Conservation (phyloP, 1,140 invertebrate species). For the Spodoptera frugiperda region DNA sequence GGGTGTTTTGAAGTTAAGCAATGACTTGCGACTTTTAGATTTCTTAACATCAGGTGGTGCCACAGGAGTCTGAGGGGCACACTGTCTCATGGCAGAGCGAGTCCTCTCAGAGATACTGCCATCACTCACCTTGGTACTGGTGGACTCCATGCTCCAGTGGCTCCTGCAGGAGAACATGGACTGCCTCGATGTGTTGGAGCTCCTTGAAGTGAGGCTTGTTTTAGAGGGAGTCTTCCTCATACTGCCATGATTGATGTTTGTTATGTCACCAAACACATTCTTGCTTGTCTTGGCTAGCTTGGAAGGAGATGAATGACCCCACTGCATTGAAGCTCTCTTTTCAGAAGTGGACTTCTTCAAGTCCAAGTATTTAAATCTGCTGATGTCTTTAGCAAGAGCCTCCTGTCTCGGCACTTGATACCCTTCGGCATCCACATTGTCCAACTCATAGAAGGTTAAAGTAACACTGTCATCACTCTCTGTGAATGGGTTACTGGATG, state of each 20-base stretch:
- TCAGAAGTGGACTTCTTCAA: constrained; percentile 71
- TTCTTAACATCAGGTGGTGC: constrained; percentile 72
- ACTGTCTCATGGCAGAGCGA: constrained; percentile 60
- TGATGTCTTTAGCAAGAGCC: constrained; percentile 66
- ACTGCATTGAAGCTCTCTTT: constrained; percentile 72
- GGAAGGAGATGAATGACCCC: constrained; percentile 76
- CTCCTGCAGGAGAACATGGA: constrained; percentile 62
- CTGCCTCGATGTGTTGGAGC: constrained; percentile 65
- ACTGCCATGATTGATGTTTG: constrained; percentile 69
- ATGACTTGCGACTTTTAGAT: constrained; percentile 75
- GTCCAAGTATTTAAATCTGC: constrained; percentile 84
- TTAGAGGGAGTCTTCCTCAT: constrained; percentile 78
- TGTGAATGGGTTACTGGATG: constrained; percentile 79
- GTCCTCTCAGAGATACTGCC: constrained; percentile 59
- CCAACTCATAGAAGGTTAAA: constrained; percentile 83
- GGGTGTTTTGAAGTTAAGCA: constrained; percentile 83
- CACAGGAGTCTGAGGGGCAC: constrained; percentile 60
- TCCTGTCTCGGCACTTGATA: constrained; percentile 57
- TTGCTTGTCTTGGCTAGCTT: constrained; percentile 73
- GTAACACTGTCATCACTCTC: constrained; percentile 84
- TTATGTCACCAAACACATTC: constrained; percentile 73
- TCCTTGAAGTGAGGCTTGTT: constrained; percentile 67
- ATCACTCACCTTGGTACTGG: constrained; percentile 57
- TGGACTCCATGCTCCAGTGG: constrained; percentile 67
- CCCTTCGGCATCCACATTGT: constrained; percentile 66